Percentiles rank a stretch among this genome's conserved stretches.
Evolutionary conservation across 2,113 vertebrate genomes (phyloP).

Genomic region (Trachemys scripta): DNA sequence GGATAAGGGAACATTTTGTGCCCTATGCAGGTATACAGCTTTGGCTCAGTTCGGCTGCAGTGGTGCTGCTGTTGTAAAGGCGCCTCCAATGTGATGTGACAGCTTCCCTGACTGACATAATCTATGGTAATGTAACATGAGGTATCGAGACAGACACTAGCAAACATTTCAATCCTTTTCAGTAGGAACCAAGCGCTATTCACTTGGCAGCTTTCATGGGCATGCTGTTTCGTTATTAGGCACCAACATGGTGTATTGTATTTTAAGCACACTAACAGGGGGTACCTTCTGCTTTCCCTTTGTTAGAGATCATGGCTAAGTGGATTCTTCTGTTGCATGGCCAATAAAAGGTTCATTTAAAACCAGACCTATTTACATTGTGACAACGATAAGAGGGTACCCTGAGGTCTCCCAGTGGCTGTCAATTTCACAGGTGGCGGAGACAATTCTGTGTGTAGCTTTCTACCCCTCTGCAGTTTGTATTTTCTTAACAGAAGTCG

Average conservation of each 20-base stretch:
- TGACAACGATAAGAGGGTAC: neutral
- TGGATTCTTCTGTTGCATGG: slow-evolving; percentile 19
- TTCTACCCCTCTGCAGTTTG: slow-evolving; percentile 28
- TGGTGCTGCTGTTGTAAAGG: neutral
- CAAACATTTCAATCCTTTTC: slow-evolving; percentile 75
- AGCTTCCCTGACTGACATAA: slow-evolving; percentile 72
- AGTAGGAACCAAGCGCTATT: slow-evolving; percentile 71
- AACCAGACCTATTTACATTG: slow-evolving; percentile 11
- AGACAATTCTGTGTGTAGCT: neutral
- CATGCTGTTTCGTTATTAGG: slow-evolving; percentile 74
- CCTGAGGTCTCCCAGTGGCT: neutral
- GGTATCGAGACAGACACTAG: slow-evolving; percentile 72
- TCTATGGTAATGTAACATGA: slow-evolving; percentile 74
- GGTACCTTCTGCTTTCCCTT: slow-evolving; percentile 57
- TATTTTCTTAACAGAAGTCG: slow-evolving; percentile 43
- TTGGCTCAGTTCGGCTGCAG: neutral
- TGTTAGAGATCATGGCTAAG: slow-evolving; percentile 32
- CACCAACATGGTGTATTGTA: slow-evolving; percentile 70
- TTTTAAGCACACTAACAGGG: slow-evolving; percentile 67
- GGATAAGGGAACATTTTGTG: neutral
- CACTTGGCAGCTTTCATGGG: slow-evolving; percentile 70
- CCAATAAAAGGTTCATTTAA: slow-evolving; percentile 51
- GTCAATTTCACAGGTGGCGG: neutral
- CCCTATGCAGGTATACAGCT: neutral
- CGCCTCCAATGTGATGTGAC: slow-evolving; percentile 69